A percentile compares a stretch with the other conserved stretches of the same genome.
phyloP scores from a whole-genome alignment of 1,140 invertebrate genomes.

The Camponotus vicinus region DNA sequence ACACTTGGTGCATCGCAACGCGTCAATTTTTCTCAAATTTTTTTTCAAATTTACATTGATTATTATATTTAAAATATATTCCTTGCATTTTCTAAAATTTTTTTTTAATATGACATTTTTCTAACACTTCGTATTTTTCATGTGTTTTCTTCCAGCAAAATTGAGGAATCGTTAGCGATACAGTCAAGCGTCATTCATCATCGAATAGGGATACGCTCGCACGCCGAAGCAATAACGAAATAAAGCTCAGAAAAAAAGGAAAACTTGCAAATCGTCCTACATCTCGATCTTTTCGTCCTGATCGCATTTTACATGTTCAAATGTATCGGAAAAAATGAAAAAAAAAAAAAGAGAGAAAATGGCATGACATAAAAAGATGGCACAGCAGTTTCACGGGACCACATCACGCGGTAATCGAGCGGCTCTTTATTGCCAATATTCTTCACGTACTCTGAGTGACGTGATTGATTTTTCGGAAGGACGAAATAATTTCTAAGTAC shows the following conservation, averaged over 20 bases:
- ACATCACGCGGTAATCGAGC: conserved; percentile 72
- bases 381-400: conserved; percentile 84
- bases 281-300: neutral
- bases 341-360: conserved; percentile 15
- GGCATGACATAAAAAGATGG: conserved; percentile 75
- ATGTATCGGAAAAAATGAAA: conserved; percentile 37
- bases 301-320: conserved; percentile 42
- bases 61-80: conserved; percentile 1
- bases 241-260: conserved; percentile 40
- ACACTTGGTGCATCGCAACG: conserved; percentile 75
- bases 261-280: conserved; percentile 46
- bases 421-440: conserved; percentile 17
- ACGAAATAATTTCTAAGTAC: conserved; percentile 54
- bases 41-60: neutral
- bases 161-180: neutral
- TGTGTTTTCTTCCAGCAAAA: neutral
- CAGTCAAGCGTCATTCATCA: conserved; percentile 20
- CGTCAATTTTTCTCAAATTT: neutral
- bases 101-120: neutral
- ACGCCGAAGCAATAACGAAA: conserved; percentile 37
- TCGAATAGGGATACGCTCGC: conserved; percentile 17
- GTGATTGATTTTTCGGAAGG: conserved; percentile 43
- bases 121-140: neutral
- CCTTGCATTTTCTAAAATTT: neutral
- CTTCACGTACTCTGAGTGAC: conserved; percentile 2